Evolutionary conservation across 64 coral and sea anemone genomes (phyloP).

Genomic region (Stichodactyla helianthus): DNA sequence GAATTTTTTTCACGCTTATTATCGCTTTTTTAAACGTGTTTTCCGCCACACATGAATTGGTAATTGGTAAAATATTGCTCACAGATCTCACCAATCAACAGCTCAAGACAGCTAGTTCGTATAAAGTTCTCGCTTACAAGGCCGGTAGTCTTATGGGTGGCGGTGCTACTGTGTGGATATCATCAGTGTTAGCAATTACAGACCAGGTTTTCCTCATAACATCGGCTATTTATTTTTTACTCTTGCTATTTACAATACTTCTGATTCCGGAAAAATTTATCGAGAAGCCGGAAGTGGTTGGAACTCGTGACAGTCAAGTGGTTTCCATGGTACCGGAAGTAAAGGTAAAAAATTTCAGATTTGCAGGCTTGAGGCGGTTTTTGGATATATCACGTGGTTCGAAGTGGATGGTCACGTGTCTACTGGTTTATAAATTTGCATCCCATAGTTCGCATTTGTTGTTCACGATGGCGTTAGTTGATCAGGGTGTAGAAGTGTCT

Average conservation of each 20-base stretch:
- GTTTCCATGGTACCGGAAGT: background rate
- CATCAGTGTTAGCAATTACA: conserved; percentile 32
- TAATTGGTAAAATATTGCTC: conserved; percentile 61
- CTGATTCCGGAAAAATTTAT: background rate
- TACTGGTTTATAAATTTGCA: conserved; percentile 70
- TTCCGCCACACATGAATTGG: conserved; percentile 57
- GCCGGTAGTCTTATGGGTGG: conserved; percentile 62
- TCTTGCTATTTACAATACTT: background rate
- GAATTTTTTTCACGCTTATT: conserved; percentile 4
- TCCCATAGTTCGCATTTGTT: conserved; percentile 71
- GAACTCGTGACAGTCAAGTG: conserved; percentile 6
- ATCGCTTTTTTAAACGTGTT: conserved; percentile 61
- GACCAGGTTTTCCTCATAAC: conserved; percentile 26
- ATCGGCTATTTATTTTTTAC: background rate
- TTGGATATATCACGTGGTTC: conserved; percentile 6
- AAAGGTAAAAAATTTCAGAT: background rate
- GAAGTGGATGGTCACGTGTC: conserved; percentile 59
- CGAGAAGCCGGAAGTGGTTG: background rate
- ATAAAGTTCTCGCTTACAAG: conserved; percentile 73
- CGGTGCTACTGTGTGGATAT: conserved; percentile 39
- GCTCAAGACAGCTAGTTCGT: conserved; percentile 47
- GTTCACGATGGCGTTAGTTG: conserved; percentile 83
- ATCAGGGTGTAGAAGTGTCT: conserved; percentile 31
- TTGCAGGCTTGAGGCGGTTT: background rate
- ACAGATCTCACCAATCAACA: conserved; percentile 31